Percentiles rank a stretch among this genome's conserved stretches.
These are phyloP conservation scores for Rhamphomyia laevipes DNA, from an alignment of 2,888 invertebrate species.

Conservation along the genomic window DNA sequence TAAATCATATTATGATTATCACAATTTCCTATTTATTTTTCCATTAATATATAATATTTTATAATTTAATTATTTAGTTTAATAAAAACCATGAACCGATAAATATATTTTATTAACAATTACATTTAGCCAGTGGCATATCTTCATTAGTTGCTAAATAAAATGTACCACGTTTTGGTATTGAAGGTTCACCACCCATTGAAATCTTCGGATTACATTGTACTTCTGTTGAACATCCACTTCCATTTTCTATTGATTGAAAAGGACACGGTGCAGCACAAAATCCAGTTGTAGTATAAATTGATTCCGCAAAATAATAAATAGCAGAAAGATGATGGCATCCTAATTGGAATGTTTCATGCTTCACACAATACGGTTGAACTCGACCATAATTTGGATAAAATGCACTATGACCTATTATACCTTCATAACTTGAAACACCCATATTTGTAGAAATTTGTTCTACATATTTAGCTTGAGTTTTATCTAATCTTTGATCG, in stretches of 20 bases:
- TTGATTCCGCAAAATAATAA: constrained; percentile 11
- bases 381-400: constrained; percentile 38
- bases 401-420: constrained; percentile 36
- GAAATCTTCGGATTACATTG: no score
- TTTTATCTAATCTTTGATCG: constrained; percentile 29
- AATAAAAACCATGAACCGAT: no score
- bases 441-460: constrained; percentile 20
- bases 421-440: not conserved
- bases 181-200: constrained; percentile 14
- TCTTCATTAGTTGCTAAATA: not conserved
- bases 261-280: constrained; percentile 5
- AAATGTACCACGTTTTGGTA: constrained; percentile 1
- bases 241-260: not conserved
- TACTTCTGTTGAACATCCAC: not conserved
- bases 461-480: constrained; percentile 35
- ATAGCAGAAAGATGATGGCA: constrained; percentile 13
- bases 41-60: no score
- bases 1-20: no score
- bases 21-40: no score
- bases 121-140: no score
- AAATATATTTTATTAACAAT: no score
- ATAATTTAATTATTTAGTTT: no score
- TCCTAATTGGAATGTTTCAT: no score
- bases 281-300: constrained; percentile 6
- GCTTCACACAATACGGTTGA: no score